A percentile compares a stretch with the other conserved stretches of the same genome.
Evolutionary conservation across 2,888 invertebrate species (phyloP).

Genomic region (Deilephila elpenor): DNA sequence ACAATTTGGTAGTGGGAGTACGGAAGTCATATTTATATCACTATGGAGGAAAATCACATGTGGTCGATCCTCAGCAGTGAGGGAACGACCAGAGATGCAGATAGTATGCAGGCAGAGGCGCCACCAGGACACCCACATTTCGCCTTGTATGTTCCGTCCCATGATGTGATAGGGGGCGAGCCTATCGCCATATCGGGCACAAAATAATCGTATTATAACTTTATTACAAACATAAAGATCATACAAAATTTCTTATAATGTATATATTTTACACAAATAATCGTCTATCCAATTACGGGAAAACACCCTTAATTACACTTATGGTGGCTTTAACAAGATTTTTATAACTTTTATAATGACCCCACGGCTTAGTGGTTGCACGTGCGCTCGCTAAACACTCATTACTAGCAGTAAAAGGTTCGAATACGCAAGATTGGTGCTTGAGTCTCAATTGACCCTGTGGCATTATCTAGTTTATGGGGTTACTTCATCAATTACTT

Average conservation of each 20-base stretch:
- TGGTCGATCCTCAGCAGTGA: too few relatives aligned
- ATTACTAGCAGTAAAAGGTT: conserved; percentile 43
- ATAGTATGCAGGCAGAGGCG: too few relatives aligned
- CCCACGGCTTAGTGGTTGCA: not conserved
- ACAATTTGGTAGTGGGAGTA: too few relatives aligned
- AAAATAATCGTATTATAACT: too few relatives aligned
- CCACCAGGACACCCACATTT: too few relatives aligned
- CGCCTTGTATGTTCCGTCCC: too few relatives aligned
- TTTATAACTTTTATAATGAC: not conserved
- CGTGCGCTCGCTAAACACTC: conserved; percentile 25
- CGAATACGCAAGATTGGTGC: conserved; percentile 31
- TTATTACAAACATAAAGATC: too few relatives aligned
- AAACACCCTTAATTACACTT: not conserved
- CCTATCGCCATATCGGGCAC: too few relatives aligned
- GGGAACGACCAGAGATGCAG: too few relatives aligned
- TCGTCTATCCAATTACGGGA: not conserved
- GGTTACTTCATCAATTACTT: not conserved
- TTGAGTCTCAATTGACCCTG: conserved; percentile 1
- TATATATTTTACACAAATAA: not conserved
- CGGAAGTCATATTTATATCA: too few relatives aligned
- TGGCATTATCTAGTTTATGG: not conserved
- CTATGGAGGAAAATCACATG: too few relatives aligned
- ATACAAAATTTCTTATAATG: not conserved
- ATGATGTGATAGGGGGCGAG: too few relatives aligned
- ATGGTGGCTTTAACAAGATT: not conserved